Percentiles rank a stretch among this genome's conserved stretches.
phyloP scores from a whole-genome alignment of 2,888 invertebrate species.

The Neoitamus cyanurus region DNA sequence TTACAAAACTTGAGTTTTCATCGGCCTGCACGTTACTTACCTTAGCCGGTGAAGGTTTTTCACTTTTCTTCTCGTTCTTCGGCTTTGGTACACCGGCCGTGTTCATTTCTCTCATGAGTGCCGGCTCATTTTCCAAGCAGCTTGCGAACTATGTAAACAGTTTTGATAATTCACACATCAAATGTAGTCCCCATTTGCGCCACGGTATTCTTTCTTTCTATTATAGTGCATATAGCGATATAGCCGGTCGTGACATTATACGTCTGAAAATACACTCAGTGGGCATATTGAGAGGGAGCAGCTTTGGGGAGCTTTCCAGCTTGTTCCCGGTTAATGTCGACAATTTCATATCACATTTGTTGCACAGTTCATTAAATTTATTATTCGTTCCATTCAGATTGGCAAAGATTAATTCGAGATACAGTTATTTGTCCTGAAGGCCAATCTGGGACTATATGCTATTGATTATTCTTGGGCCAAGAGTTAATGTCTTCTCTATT shows the following conservation, averaged over 20 bases:
- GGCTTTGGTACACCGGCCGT: not conserved
- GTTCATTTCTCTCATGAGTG: not conserved
- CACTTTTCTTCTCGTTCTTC: not conserved
- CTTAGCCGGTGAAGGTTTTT: not conserved
- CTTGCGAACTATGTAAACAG: not conserved
- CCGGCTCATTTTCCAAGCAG: not conserved
- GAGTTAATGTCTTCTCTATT: not conserved
- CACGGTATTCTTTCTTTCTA: not conserved
- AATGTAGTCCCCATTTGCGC: not conserved
- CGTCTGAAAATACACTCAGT: not conserved
- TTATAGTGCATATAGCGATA: not conserved
- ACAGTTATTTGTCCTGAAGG: not conserved
- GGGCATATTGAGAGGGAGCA: not conserved
- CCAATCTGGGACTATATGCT: not conserved
- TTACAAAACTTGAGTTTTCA: constrained; percentile 22
- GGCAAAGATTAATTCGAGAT: not conserved
- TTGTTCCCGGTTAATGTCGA: not conserved
- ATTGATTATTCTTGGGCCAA: not conserved
- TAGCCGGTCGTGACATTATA: not conserved
- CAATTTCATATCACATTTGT: not conserved
- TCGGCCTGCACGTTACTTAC: not conserved
- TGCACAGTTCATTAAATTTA: not conserved
- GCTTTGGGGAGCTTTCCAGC: not conserved
- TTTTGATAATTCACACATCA: constrained; percentile 1
- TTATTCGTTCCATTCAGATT: not conserved